Evolutionary conservation across 2,888 invertebrate genomes (phyloP).

Genomic region (Mythimna pallens): DNA sequence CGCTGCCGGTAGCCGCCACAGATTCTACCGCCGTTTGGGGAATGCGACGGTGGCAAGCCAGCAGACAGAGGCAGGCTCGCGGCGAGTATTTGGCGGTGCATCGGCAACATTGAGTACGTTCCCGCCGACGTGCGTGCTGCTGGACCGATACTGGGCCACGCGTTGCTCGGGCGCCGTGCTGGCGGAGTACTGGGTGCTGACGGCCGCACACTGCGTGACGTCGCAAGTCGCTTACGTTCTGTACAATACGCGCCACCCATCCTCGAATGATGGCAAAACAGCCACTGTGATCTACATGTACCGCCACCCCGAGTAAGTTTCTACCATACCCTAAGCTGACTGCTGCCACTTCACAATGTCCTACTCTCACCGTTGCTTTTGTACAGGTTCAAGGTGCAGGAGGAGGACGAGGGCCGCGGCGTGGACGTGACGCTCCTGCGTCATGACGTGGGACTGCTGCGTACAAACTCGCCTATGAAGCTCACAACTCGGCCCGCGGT

Average conservation of each 20-base stretch:
- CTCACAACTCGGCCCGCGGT: constrained; percentile 57
- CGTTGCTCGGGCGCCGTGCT: constrained; percentile 80
- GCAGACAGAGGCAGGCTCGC: constrained; percentile 37
- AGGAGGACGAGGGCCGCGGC: constrained; percentile 77
- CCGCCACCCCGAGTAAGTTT: constrained; percentile 78
- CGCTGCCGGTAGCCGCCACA: constrained; percentile 23
- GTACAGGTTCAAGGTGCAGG: constrained; percentile 76
- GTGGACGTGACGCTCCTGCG: constrained; percentile 81
- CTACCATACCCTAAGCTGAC: too few relatives aligned
- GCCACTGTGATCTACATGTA: constrained; percentile 77
- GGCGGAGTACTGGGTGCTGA: constrained; percentile 81
- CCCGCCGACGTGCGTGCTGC: constrained; percentile 76
- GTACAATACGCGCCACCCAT: constrained; percentile 76
- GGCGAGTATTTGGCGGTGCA: constrained; percentile 82
- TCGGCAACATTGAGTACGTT: constrained; percentile 66
- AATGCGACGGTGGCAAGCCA: constrained; percentile 63
- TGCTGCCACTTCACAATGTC: not conserved
- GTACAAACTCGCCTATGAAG: constrained; percentile 74
- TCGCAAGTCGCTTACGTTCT: constrained; percentile 77
- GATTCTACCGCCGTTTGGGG: constrained; percentile 65
- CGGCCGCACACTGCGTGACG: constrained; percentile 84
- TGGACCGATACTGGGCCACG: constrained; percentile 78
- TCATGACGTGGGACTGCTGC: constrained; percentile 85
- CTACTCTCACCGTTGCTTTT: constrained; percentile 10
- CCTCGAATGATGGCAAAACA: constrained; percentile 68